Evolutionary conservation across 2,888 invertebrate species (phyloP).

Genomic region (Campoplex capitator): DNA sequence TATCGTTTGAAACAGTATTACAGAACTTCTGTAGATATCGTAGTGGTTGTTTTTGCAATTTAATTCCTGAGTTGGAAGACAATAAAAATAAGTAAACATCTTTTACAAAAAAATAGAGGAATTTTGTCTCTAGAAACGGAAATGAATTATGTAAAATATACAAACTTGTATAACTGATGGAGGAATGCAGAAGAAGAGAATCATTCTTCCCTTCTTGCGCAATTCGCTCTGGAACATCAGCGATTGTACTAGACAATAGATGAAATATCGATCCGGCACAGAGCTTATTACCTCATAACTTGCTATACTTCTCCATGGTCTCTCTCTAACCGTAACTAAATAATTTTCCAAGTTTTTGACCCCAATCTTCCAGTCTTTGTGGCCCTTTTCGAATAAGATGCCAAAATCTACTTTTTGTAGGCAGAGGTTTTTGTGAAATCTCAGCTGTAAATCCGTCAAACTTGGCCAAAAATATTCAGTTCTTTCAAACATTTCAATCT

Average conservation of each 20-base stretch:
- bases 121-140: background rate
- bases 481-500: conserved; percentile 87
- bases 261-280: conserved; percentile 86
- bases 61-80: conserved; percentile 85
- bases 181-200: conserved; percentile 88
- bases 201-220: conserved; percentile 87
- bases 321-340: conserved; percentile 85
- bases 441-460: conserved; percentile 84
- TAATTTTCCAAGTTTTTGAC: conserved; percentile 86
- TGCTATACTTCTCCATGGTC: conserved; percentile 85
- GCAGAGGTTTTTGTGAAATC: conserved; percentile 84
- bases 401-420: conserved; percentile 87
- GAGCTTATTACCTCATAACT: conserved; percentile 87
- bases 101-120: background rate
- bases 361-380: conserved; percentile 87
- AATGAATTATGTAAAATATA: conserved; percentile 54
- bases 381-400: conserved; percentile 86
- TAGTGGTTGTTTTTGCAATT: conserved; percentile 86
- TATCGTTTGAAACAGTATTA: conserved; percentile 89
- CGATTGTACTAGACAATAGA: conserved; percentile 87
- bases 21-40: conserved; percentile 80
- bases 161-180: conserved; percentile 88
- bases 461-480: conserved; percentile 85
- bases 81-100: background rate
- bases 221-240: conserved; percentile 85